phyloP scores from a whole-genome alignment of 2,113 vertebrate genomes.

The Speoplatyrhinus poulsoni region DNA sequence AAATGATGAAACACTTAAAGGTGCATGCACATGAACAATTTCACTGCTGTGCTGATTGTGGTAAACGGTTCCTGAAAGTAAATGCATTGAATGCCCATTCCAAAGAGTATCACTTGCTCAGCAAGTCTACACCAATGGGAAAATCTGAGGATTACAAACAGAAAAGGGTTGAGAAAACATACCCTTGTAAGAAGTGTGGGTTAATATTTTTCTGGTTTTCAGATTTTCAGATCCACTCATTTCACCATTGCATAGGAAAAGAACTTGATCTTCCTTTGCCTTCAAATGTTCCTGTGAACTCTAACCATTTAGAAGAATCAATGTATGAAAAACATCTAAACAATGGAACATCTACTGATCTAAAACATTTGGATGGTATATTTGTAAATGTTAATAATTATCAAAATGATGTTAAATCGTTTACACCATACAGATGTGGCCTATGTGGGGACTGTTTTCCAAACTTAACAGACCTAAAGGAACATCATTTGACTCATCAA shows the following conservation, averaged over 20 bases:
- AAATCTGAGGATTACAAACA: constrained; percentile 59
- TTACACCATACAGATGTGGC: constrained; percentile 74
- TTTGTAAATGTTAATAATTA: constrained; percentile 18
- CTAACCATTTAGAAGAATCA: constrained; percentile 28
- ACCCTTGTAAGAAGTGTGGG: constrained; percentile 75
- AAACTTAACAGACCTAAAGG: constrained; percentile 66
- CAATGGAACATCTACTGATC: constrained; percentile 47
- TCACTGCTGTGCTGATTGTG: constrained; percentile 75
- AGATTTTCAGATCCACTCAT: constrained; percentile 76
- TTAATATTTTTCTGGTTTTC: constrained; percentile 79
- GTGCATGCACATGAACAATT: constrained; percentile 72
- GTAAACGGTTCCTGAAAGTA: constrained; percentile 76
- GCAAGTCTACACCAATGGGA: constrained; percentile 32
- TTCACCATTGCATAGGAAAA: constrained; percentile 73
- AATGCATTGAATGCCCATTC: constrained; percentile 71
- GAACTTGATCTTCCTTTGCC: constrained; percentile 29
- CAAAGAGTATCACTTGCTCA: constrained; percentile 61
- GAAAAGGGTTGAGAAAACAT: constrained; percentile 66
- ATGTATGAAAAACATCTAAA: constrained; percentile 40
- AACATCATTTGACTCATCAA: constrained; percentile 73
- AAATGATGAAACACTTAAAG: constrained; percentile 72
- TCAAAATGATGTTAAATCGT: constrained; percentile 26
- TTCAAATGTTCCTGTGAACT: constrained; percentile 41
- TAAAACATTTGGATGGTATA: constrained; percentile 42
- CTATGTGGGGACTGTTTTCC: constrained; percentile 76